Evolutionary conservation across 2,113 vertebrate genomes (phyloP).

Genomic region (Struthidea cinerea): DNA sequence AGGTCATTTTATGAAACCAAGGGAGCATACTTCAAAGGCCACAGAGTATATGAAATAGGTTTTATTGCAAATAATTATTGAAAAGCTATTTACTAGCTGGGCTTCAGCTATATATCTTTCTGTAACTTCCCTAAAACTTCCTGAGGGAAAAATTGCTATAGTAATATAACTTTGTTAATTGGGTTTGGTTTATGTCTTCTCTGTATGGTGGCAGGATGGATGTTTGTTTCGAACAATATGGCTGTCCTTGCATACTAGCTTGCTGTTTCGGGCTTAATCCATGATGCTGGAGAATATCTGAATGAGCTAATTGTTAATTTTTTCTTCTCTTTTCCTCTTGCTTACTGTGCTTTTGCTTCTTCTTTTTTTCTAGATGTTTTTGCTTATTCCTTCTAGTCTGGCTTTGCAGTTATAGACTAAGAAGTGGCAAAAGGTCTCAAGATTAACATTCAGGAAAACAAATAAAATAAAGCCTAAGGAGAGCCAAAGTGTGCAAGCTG

Average conservation of each 20-base stretch:
- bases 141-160: not conserved
- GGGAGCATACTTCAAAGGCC: constrained; percentile 44
- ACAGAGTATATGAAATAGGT: constrained; percentile 12
- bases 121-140: constrained; percentile 51
- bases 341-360: constrained; percentile 76
- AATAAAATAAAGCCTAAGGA: not conserved
- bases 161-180: constrained; percentile 46
- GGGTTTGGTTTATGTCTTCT: constrained; percentile 54
- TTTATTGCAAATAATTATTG: constrained; percentile 51
- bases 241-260: constrained; percentile 61
- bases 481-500: not conserved
- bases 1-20: constrained; percentile 44
- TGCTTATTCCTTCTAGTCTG: constrained; percentile 68
- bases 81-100: constrained; percentile 22
- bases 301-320: constrained; percentile 68
- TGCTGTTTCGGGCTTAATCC: constrained; percentile 62
- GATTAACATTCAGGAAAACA: not conserved
- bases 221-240: constrained; percentile 56
- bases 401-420: constrained; percentile 57
- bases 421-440: constrained; percentile 47
- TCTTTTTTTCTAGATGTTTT: constrained; percentile 75
- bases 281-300: constrained; percentile 65
- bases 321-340: constrained; percentile 74
- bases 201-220: constrained; percentile 10
- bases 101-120: constrained; percentile 6